Evolutionary conservation across 2,888 invertebrate species (phyloP).

Genomic region (Mesorhabditis sp.): DNA sequence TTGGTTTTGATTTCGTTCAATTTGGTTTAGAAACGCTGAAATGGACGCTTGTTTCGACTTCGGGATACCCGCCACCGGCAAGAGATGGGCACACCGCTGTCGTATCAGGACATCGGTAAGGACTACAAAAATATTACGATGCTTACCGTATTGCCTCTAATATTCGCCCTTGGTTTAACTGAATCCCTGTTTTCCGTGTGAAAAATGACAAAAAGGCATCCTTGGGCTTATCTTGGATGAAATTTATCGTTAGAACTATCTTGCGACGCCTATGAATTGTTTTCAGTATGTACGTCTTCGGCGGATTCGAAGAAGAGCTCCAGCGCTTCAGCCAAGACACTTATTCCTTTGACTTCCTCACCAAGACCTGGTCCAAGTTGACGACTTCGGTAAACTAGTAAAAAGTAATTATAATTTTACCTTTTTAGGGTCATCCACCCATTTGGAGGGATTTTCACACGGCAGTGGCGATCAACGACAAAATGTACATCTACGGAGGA

Average conservation of each 20-base stretch:
- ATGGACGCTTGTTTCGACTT: slow-evolving; percentile 59
- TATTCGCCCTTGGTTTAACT: background rate
- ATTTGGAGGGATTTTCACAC: slow-evolving; percentile 83
- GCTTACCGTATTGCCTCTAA: background rate
- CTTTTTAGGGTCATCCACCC: slow-evolving; percentile 68
- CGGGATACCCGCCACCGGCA: slow-evolving; percentile 74
- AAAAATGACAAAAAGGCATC: too few relatives aligned
- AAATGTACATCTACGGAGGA: slow-evolving; percentile 87
- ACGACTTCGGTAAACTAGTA: slow-evolving; percentile 36
- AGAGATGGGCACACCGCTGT: slow-evolving; percentile 85
- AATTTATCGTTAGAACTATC: background rate
- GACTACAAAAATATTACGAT: background rate
- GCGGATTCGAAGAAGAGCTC: slow-evolving; percentile 81
- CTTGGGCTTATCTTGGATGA: background rate
- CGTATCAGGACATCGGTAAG: slow-evolving; percentile 48
- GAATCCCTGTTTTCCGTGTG: too few relatives aligned
- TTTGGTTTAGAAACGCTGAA: slow-evolving; percentile 51
- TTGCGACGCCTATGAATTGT: background rate
- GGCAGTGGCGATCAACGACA: slow-evolving; percentile 72
- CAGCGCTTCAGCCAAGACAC: slow-evolving; percentile 78
- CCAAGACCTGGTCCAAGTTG: slow-evolving; percentile 68
- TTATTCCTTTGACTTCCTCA: slow-evolving; percentile 73
- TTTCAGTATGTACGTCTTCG: slow-evolving; percentile 78
- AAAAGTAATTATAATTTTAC: background rate
- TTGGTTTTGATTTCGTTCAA: slow-evolving; percentile 60